Percentiles rank a stretch among this genome's conserved stretches.
phyloP scores from a whole-genome alignment of 2,797 vertebrate species.

The Chelmon rostratus region DNA sequence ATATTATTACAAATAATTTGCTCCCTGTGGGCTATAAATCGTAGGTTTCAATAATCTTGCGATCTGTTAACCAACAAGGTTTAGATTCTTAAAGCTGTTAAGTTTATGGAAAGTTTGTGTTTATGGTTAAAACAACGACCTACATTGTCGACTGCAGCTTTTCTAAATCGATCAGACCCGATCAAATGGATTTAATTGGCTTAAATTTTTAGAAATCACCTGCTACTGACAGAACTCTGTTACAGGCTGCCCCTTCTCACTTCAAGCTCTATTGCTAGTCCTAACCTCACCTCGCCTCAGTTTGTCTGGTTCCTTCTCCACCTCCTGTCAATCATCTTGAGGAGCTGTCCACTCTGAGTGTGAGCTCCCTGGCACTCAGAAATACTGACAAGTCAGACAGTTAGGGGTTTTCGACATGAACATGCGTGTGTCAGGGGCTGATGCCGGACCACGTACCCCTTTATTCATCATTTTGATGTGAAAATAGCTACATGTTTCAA shows the following conservation, averaged over 20 bases:
- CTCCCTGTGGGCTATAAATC: neutral
- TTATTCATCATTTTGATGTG: neutral
- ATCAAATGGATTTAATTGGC: neutral
- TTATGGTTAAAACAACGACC: neutral
- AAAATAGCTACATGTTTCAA: neutral
- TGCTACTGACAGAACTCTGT: neutral
- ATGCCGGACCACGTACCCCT: neutral
- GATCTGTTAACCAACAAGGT: neutral
- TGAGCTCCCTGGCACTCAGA: neutral
- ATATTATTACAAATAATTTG: neutral
- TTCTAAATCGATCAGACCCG: neutral
- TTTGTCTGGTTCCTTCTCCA: neutral
- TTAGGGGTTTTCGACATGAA: neutral
- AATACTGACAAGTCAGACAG: slow-evolving; percentile 3
- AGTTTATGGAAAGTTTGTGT: neutral
- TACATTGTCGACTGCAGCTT: neutral
- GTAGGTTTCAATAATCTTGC: neutral
- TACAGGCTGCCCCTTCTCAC: neutral
- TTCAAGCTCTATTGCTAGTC: neutral
- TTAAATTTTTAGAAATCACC: neutral
- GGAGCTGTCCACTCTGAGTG: neutral
- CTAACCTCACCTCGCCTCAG: neutral
- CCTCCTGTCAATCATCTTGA: slow-evolving; percentile 25
- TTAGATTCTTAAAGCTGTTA: too few species aligned
- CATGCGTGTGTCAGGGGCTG: neutral